Base-by-base conservation (phyloP, 2,888 invertebrate species). In the Sphaerophoria rueppellii region DNA sequence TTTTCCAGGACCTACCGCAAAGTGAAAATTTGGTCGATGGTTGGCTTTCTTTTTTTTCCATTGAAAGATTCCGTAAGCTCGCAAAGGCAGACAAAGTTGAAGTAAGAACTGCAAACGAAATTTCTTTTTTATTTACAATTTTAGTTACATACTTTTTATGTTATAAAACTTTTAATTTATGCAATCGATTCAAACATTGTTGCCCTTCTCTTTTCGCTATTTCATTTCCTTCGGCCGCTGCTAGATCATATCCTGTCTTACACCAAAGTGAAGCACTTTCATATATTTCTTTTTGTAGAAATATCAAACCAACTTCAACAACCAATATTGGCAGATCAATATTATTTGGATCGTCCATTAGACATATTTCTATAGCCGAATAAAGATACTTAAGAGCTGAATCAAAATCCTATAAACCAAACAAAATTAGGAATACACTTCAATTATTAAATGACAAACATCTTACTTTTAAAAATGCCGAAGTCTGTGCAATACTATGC, bases 281-380 rank as follows among this genome's bases (percentile, higher is more conserved):
- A 40, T 88, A 88, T 0, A 90, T 86, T 3, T 90, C 90, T 82
- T 92, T 89, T 81, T 91, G 89, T 48, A 90, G 82, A 85, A 92
- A 92, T 34, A 92, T 90, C 72, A 89, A 88, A 2, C 92, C 92
- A 14, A 92, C 87, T 87, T 92, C 92, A 9, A 92, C 87, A 69
- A 92, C 91, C 75, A 92, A 92, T 50, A 90, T 88, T 4, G 93
- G 91, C 65, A 92, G 87, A 87, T 93, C 92, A n/a, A 90, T 87
- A 88, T 92, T 92, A n/a, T 46, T 54, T 1, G 78, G 78, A 67
- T 92, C 91, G 16, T 91, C 91, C 12, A 90, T 89, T 87, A 91
- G 91, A 2, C 92, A 92, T 58, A 92, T 88, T 69, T 92, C 89
- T 24, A 93, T 90, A 1, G 92, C 93, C 72, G 91, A 91, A 70